These are phyloP conservation scores for Epiblema foenella DNA, from an alignment of 2,888 invertebrate genomes.

Conservation along the genomic window DNA sequence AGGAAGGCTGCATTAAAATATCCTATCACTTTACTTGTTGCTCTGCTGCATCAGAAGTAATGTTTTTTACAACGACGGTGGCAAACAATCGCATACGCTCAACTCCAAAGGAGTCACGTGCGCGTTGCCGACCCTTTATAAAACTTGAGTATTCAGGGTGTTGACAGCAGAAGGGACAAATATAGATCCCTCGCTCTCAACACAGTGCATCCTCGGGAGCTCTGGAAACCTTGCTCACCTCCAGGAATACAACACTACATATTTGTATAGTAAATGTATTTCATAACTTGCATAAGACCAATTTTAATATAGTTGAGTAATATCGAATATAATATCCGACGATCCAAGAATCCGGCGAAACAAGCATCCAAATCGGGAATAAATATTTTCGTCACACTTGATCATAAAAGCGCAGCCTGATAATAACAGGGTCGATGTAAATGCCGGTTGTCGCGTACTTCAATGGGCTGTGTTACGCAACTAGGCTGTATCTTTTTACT, in stretches of 20 bases:
- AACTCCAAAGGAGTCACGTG: too few relatives aligned
- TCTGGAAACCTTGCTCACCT: too few relatives aligned
- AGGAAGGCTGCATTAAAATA: not conserved
- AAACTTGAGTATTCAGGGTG: too few relatives aligned
- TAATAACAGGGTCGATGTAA: not conserved
- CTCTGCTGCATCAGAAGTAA: too few relatives aligned
- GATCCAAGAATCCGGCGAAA: not conserved
- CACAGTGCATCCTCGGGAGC: too few relatives aligned
- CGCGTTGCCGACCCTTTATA: too few relatives aligned
- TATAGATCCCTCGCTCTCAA: too few relatives aligned
- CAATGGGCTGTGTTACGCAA: not conserved
- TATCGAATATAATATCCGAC: not conserved
- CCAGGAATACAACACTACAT: too few relatives aligned
- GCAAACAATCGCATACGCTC: too few relatives aligned
- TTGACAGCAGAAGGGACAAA: too few relatives aligned
- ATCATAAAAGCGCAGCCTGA: not conserved
- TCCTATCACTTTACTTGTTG: not conserved
- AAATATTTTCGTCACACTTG: not conserved
- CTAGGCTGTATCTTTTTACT: not conserved
- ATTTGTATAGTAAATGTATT: too few relatives aligned
- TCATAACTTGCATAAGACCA: not conserved
- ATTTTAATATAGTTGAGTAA: not conserved
- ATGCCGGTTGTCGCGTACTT: conserved; percentile 1
- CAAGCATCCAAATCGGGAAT: not conserved
- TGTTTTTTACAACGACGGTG: too few relatives aligned